Conservation (phyloP, 1,140 invertebrate species). For the Heliconius himera region DNA sequence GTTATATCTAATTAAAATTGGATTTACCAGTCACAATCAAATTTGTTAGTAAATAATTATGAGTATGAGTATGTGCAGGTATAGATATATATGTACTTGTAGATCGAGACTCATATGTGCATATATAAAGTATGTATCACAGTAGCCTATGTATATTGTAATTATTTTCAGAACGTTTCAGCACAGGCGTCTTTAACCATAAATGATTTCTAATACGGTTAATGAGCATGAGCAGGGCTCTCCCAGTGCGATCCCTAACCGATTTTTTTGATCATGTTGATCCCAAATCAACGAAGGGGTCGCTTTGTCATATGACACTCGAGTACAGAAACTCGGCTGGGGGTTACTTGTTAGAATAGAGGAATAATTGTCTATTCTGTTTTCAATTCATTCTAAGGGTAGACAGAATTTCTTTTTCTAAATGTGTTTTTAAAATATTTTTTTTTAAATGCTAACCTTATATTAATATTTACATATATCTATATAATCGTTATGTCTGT, state of each 20-base stretch:
- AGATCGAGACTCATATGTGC: too few species aligned
- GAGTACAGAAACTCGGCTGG: constrained; percentile 65
- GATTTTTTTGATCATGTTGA: constrained; percentile 75
- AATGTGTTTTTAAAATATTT: not conserved
- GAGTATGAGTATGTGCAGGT: too few species aligned
- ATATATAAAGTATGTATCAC: not conserved
- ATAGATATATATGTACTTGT: too few species aligned
- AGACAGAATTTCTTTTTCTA: not conserved
- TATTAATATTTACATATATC: not conserved
- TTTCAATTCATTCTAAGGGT: constrained; percentile 1
- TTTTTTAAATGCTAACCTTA: not conserved
- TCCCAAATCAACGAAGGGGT: constrained; percentile 72
- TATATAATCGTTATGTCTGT: not conserved
- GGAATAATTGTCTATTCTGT: constrained; percentile 60
- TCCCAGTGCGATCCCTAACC: constrained; percentile 71
- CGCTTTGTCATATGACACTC: constrained; percentile 79
- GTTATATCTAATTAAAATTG: too few species aligned
- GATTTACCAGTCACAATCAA: too few species aligned
- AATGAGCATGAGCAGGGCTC: constrained; percentile 56
- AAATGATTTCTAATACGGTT: constrained; percentile 33
- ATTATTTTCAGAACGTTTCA: not conserved
- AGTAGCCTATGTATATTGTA: not conserved
- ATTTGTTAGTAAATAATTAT: too few species aligned
- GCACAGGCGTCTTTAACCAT: not conserved
- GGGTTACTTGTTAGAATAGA: constrained; percentile 71